A percentile compares a stretch with the other conserved stretches of the same genome.
phyloP scores from a whole-genome alignment of 2,888 invertebrate genomes.

The Alcis repandata region DNA sequence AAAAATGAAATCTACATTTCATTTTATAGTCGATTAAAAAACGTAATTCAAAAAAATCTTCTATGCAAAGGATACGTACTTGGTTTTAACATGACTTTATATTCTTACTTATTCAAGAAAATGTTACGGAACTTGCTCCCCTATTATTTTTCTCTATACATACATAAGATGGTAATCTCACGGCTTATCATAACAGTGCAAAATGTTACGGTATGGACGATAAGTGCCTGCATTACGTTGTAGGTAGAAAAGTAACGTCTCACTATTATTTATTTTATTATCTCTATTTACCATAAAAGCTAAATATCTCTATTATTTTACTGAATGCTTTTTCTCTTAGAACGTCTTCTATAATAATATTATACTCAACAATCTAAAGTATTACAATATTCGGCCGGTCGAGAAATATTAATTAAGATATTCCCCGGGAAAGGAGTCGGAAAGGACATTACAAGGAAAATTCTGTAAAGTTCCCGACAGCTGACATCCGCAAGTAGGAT shows the following conservation, averaged over 20 bases:
- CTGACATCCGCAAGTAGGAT: constrained; percentile 84
- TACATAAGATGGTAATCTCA: constrained; percentile 46
- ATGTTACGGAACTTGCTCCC: constrained; percentile 34
- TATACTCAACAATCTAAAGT: constrained; percentile 31
- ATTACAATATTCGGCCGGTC: constrained; percentile 60
- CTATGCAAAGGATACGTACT: neutral
- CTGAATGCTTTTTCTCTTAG: neutral
- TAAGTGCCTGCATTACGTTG: constrained; percentile 31
- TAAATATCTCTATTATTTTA: neutral
- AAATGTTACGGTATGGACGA: constrained; percentile 37
- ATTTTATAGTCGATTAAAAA: neutral
- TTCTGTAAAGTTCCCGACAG: constrained; percentile 81
- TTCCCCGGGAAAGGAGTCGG: constrained; percentile 78
- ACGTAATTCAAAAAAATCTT: constrained; percentile 7
- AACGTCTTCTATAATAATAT: neutral
- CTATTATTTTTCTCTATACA: constrained; percentile 42
- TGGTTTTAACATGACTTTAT: constrained; percentile 28
- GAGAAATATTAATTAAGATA: constrained; percentile 84
- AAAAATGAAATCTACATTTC: too few relatives aligned
- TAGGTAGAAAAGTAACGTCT: constrained; percentile 12
- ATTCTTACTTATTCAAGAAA: constrained; percentile 39
- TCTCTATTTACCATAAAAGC: constrained; percentile 8
- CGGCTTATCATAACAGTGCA: constrained; percentile 38
- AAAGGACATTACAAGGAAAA: constrained; percentile 83
- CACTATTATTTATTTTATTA: constrained; percentile 14